These are phyloP conservation scores for Hypanus sabinus DNA, from an alignment of 2,113 vertebrate species.

Conservation along the genomic window DNA sequence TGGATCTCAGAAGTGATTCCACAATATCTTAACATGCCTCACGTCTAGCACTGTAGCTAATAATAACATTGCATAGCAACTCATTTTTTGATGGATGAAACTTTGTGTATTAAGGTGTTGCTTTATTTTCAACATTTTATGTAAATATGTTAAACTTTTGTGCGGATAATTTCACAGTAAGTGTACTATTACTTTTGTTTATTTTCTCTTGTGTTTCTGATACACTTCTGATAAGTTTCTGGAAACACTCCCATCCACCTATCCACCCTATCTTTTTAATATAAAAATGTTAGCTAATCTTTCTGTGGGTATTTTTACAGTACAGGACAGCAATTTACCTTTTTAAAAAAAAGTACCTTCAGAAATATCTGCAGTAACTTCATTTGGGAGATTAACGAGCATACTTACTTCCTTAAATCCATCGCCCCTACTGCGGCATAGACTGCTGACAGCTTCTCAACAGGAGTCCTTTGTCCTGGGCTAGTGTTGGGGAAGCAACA, in stretches of 20 bases:
- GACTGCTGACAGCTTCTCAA: too few relatives aligned
- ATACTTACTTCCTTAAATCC: too few relatives aligned
- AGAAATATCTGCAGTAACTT: not conserved
- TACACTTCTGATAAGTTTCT: not conserved
- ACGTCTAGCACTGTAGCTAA: not conserved
- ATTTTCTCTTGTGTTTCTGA: not conserved
- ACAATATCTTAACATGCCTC: not conserved
- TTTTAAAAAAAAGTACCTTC: not conserved
- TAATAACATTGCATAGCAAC: not conserved
- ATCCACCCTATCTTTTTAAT: too few relatives aligned
- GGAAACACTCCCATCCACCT: not conserved
- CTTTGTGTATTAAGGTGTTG: not conserved
- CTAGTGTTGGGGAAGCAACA: too few relatives aligned
- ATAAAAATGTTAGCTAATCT: too few relatives aligned
- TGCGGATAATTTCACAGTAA: not conserved
- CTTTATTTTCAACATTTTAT: not conserved
- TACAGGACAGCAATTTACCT: not conserved
- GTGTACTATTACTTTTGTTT: not conserved
- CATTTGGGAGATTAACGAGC: not conserved
- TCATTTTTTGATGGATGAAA: not conserved
- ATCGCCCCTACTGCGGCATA: too few relatives aligned
- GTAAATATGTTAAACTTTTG: not conserved
- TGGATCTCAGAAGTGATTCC: not conserved
- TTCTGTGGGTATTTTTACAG: not conserved
- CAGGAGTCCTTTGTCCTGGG: too few relatives aligned